Base-by-base conservation (phyloP, 2,113 vertebrate genomes). In the Thoracochromis brauschi region DNA sequence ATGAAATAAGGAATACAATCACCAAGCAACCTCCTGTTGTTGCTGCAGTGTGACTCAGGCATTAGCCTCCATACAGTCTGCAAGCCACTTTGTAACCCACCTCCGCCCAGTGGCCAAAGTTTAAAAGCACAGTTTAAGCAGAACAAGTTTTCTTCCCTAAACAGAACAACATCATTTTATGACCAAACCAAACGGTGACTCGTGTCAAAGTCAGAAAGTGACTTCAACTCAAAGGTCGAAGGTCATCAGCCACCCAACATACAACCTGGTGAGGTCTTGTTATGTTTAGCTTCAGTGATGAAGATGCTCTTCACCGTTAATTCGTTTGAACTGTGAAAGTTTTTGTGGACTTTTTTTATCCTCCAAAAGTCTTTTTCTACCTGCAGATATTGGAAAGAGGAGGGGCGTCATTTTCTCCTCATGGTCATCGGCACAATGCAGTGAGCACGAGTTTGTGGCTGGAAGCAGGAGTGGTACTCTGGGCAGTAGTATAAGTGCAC, bases 401-500 rank as follows among this genome's bases (percentile, higher is more conserved):
- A 78, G 26, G 26, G 45, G 10, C 17, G 10, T 31, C 45, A 33
- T n/a, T 51, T n/a, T 78, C 26, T 78, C 19, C 26, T 33, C 9
- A 10, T n/a, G 45, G 73, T 33, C 73, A 78, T 78, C 2, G 16
- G 26, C 26, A 1, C 73, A 78, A 78, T 7, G 14, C 68, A 47
- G 24, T 11, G 42, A 78, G 45, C 45, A 49, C 10, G 6, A 13
- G 45, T 51, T 19, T n/a, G 7, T 42, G 9, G 65, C 79, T 85
- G 68, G 11, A 83, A 78, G 57, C 49, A 2, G 2, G 11, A 81
- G 35, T 14, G 31, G 21, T 21, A 16, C 78, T 40, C 24, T 29
- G 55, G 31, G 21, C 21, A 81, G 38, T 19, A 31, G 45, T 51
- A 31, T 33, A 78, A 78, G 26, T n/a, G 40, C 63, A 90, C 57